A percentile compares a stretch with the other conserved stretches of the same genome.
phyloP scores from a whole-genome alignment of 2,797 vertebrate species.

The Coreius guichenoti region DNA sequence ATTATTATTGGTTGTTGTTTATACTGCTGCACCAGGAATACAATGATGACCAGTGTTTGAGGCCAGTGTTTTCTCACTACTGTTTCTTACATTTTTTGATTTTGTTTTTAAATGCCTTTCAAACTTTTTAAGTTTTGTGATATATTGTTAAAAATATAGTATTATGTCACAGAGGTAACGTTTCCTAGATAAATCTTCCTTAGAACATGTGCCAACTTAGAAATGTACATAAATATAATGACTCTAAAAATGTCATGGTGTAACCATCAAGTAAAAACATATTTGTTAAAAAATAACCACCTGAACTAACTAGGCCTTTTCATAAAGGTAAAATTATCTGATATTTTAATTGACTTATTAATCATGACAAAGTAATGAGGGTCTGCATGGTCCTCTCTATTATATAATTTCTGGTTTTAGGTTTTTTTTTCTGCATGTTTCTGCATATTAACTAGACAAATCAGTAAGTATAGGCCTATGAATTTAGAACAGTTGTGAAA shows the following conservation, averaged over 20 bases:
- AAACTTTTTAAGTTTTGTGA: neutral
- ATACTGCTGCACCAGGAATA: constrained; percentile 31
- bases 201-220: neutral
- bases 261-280: neutral
- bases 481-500: neutral
- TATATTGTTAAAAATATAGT: neutral
- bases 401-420: neutral
- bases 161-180: neutral
- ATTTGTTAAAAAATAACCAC: too few relatives aligned
- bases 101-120: neutral
- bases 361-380: neutral
- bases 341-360: neutral
- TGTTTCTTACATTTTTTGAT: neutral
- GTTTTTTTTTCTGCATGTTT: neutral
- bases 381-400: neutral
- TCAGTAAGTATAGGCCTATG: neutral
- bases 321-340: neutral
- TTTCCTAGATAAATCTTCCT: neutral
- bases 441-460: neutral
- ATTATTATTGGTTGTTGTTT: constrained; percentile 41
- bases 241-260: neutral
- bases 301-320: neutral
- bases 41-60: neutral
- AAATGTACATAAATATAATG: neutral
- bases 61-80: neutral